Evolutionary conservation across 2,888 invertebrate species (phyloP), one percentile per base, ranked within the genome.

Genomic region (Coenonympha arcania): DNA sequence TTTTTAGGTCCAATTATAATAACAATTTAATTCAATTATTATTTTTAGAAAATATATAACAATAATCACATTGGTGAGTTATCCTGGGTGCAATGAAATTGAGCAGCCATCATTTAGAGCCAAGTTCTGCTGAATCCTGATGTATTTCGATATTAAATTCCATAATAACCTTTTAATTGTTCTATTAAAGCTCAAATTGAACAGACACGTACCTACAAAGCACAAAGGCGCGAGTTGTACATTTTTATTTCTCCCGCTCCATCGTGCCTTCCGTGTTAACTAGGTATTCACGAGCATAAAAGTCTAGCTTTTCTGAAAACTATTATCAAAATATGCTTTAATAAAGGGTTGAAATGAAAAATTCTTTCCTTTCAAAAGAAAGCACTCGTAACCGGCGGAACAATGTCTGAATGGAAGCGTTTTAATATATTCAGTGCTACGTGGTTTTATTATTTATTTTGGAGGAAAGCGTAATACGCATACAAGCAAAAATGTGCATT

Each of bases 341-440:
- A 58, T 59, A 54, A 54, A 57, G 54, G 54, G 63, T 48, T 60
- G 51, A 65, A 71, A 71, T 68, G 64, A 71, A 64, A 71, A 71
- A 69, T 73, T 70, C 60, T 69, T 67, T 62, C 51, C 46, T 52
- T 57, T 49, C 41, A 43, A 48, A 50, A 42, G 47, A 47, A 58
- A 61, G 43, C 44, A 34, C 28, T 19, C 44, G 24, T 49, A 49
- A 49, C 49, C 18, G 34, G 37, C 37, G 22, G 37, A 49, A 49
- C 49, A 49, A 43, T 49, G 43, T 44, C 18, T 44, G 30, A 49
- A 43, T 30, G 28, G 49, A 43, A 43, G 34, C 34, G 30, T 49
- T 49, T 49, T 43, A 49, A 49, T 43, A 43, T 43, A 43, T 49
- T 36, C 42, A 42, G 34, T 48, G 36, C 28, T 36, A 18, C 18